Evolutionary conservation across 2,797 vertebrate species (phyloP), one percentile per base, ranked within the genome.

Genomic region (Dendrocincla fuliginosa): DNA sequence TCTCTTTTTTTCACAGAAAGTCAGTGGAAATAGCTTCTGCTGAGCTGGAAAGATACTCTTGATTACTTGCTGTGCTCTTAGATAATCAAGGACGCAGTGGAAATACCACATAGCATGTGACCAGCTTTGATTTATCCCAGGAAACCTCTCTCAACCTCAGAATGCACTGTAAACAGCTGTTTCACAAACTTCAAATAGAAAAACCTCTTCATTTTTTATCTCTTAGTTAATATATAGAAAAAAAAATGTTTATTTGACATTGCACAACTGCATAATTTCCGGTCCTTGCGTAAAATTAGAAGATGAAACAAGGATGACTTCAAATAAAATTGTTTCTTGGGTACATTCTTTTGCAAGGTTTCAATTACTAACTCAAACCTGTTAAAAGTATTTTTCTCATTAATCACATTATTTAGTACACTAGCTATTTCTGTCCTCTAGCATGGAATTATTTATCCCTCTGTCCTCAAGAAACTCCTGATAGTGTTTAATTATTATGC

Each of bases 51-150:
- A 85, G 84, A 94, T 89, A 91, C 61, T 92, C 89, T 81, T 78
- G 92, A 96, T 97, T 92, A 91, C 93, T 97, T 96, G 91, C 89
- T 95, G 95, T 93, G 95, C 90, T 87, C 71, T 91, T 87, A 87
- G 92, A 92, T 96, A 95, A 93, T 95, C 87, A 96, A 94, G 93
- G 82, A 91, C 79, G 63, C 78, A 69, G 87, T 95, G 86, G 87
- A 96, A 97, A 96, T 95, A 89, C 82, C 91, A 93, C 87, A 88
- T 93, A 93, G 89, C 84, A 93, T 84, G 89, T 73, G 92, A 96
- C 15, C 0, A 0, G 82, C 92, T 96, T 90, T 97, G 95, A 97
- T 96, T 96, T 95, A 94, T 96, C 91, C 95, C 92, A 92, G 92
- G 84, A 96, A 96, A 92, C 73, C 69, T 92, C 90, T 93, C 73